These are phyloP conservation scores for Siphonodentalium dalli DNA, from an alignment of 2,888 invertebrate genomes.

Conservation along the genomic window DNA sequence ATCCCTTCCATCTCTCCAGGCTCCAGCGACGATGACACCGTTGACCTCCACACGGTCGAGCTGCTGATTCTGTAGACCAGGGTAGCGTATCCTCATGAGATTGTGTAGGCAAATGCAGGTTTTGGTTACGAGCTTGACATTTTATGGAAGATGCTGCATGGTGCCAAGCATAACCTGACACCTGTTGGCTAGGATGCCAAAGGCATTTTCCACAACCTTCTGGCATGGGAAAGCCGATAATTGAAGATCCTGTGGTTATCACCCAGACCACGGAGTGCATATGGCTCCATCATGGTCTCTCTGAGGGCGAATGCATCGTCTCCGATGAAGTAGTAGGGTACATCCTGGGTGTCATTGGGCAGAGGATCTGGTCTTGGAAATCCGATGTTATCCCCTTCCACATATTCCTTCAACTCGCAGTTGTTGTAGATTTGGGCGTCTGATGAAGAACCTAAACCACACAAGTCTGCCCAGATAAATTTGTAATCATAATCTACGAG, in stretches of 20 bases:
- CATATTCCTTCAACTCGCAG: conserved; percentile 24
- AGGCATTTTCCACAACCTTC: conserved; percentile 35
- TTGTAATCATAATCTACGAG: conserved; percentile 35
- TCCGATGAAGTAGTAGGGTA: conserved; percentile 35
- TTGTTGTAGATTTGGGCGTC: conserved; percentile 27
- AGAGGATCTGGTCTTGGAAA: conserved; percentile 25
- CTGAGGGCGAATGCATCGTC: conserved; percentile 38
- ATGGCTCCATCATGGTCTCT: conserved; percentile 37
- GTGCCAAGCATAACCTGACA: conserved; percentile 27
- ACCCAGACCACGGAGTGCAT: conserved; percentile 20
- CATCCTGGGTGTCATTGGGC: conserved; percentile 23
- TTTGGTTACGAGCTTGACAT: conserved; percentile 16
- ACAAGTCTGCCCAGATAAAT: conserved; percentile 29
- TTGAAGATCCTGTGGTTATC: conserved; percentile 33
- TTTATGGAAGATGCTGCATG: conserved; percentile 27
- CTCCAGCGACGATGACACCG: conserved; percentile 26
- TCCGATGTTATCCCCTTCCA: conserved; percentile 22
- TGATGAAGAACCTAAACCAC: conserved; percentile 19
- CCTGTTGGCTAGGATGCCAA: conserved; percentile 35
- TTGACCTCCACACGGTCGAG: conserved; percentile 31
- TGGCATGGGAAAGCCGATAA: conserved; percentile 34
- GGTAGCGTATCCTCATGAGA: conserved; percentile 26
- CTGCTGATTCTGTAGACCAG: conserved; percentile 17
- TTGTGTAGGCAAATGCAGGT: conserved; percentile 33
- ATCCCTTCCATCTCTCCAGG: too few relatives aligned